These are phyloP conservation scores for Lophura swinhoii DNA, from an alignment of 2,797 vertebrate species.

Conservation along the genomic window DNA sequence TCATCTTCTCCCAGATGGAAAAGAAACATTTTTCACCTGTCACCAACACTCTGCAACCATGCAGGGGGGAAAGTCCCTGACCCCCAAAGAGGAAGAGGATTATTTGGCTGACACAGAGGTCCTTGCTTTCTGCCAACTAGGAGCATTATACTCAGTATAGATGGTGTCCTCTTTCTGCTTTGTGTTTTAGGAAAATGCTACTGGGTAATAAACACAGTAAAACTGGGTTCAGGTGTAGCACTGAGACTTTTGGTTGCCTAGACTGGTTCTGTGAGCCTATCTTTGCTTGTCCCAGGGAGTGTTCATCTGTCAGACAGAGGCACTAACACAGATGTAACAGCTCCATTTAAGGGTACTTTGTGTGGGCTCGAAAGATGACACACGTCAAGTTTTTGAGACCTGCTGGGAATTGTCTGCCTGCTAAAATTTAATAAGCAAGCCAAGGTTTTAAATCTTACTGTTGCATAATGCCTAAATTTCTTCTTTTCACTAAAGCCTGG, in stretches of 20 bases:
- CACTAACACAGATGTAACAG: background rate
- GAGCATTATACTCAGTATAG: background rate
- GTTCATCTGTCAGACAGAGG: background rate
- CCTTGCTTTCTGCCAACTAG: background rate
- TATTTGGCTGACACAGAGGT: background rate
- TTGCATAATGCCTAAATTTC: background rate
- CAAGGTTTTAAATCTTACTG: background rate
- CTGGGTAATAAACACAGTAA: background rate
- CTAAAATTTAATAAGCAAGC: background rate
- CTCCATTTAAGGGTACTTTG: background rate
- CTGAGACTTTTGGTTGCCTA: background rate
- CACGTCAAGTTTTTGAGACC: background rate
- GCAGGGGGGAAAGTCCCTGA: background rate
- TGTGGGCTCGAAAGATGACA: background rate
- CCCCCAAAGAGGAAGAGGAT: background rate
- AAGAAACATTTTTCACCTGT: background rate
- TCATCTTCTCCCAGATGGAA: background rate
- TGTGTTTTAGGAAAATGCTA: background rate
- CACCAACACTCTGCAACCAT: background rate
- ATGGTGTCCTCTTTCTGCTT: background rate
- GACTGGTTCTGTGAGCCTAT: background rate
- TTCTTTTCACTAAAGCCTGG: background rate
- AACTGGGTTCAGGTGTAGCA: background rate
- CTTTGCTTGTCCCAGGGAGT: background rate
- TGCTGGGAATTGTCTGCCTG: constrained; percentile 27